phyloP scores from a whole-genome alignment of 2,888 invertebrate genomes.

The Eupeodes latifasciatus region DNA sequence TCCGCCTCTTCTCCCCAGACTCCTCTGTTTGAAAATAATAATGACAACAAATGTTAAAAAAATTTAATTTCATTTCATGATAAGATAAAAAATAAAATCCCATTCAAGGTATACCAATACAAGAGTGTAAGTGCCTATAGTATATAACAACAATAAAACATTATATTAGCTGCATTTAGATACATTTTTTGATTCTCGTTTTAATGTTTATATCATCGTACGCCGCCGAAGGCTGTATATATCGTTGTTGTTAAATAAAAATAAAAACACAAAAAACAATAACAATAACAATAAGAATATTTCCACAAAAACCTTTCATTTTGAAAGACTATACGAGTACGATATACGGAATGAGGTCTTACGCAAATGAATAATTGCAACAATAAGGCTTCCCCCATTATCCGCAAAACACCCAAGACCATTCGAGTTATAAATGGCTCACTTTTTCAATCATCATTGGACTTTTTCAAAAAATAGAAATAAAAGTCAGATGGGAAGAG shows the following conservation, averaged over 20 bases:
- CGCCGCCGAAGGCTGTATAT: not conserved
- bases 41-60: not conserved
- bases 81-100: constrained; percentile 42
- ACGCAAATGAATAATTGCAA: constrained; percentile 43
- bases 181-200: constrained; percentile 18
- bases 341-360: not conserved
- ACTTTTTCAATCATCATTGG: not conserved
- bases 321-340: not conserved
- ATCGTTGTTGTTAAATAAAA: constrained; percentile 8
- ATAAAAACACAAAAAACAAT: not conserved
- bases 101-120: constrained; percentile 46
- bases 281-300: constrained; percentile 20
- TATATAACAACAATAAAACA: constrained; percentile 54
- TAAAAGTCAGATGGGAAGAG: not conserved
- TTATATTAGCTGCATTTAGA: constrained; percentile 70
- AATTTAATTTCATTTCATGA: constrained; percentile 13
- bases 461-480: not conserved
- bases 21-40: not conserved
- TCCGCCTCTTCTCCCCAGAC: not conserved
- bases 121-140: not conserved
- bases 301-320: constrained; percentile 20
- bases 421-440: not conserved
- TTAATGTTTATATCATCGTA: constrained; percentile 44
- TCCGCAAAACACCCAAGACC: not conserved
- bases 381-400: constrained; percentile 3